Base-by-base conservation (phyloP, 2,797 vertebrate genomes). In the Bradypus variegatus region DNA sequence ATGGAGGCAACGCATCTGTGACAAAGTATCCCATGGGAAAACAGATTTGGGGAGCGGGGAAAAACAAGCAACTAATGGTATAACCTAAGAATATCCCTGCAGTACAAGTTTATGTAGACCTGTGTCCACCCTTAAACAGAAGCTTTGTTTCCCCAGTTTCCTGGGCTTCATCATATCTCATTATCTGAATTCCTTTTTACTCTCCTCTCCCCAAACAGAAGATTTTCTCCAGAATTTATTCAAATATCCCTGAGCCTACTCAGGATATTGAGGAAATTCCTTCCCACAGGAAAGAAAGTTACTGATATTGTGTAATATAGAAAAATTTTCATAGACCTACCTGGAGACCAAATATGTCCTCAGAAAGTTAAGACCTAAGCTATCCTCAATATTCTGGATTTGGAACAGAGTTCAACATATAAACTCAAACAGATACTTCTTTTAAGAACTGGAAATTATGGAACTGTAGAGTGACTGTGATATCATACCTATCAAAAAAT, bases 1-100 rank as follows among this genome's bases (percentile, higher is more conserved):
- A 0, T 99, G 99, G 97, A 99, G n/a, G 67, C 16, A 88, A 75
- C 76, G 27, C 69, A 92, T 88, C 50, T 75, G n/a, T 33, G 33
- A 60, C 60, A 58, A 88, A 70, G 19, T 38, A 27, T 48, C 23
- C 23, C 33, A 72, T n/a, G 50, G 70, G 50, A 93, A 90, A 93
- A 83, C 0, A 80, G 36, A 58, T 62, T 78, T 45, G 55, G 55
- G 55, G 18, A 19, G 55, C 18, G 55, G 18, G 72, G 64, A 77
- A 45, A 64, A 38, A 16, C 50, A 38, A 27, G 45, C 64, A 94
- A 67, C 29, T 45, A 73, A 87, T 58, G 38, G 38, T 65, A 69
- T 6, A 77, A 75, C 58, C 78, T 86, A 16, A 75, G 41, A 92
- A 64, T n/a, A 75, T 8, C 14, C 38, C 25, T 76, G 69, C 53